These are phyloP conservation scores for Lasioglossum albipes DNA, from an alignment of 1,140 invertebrate genomes.

Conservation along the genomic window DNA sequence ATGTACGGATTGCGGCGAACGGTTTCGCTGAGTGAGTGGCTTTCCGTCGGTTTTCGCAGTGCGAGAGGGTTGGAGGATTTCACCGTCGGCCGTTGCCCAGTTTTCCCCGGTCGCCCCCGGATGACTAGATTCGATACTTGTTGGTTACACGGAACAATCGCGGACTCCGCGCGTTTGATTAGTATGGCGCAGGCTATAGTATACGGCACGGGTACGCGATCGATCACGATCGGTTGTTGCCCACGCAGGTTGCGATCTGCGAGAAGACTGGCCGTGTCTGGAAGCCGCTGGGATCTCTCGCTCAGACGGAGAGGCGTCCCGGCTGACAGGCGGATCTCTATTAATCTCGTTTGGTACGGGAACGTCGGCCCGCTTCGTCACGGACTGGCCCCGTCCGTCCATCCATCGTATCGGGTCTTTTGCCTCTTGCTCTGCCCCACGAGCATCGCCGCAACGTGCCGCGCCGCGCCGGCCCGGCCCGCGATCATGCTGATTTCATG, in stretches of 20 bases:
- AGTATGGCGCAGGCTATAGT: background rate
- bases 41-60: too few species aligned
- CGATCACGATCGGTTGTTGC: slow-evolving; percentile 61
- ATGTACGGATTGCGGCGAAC: background rate
- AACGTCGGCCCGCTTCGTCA: slow-evolving; percentile 50
- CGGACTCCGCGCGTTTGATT: slow-evolving; percentile 5
- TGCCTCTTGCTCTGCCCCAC: slow-evolving; percentile 31
- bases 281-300: slow-evolving; percentile 47
- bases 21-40: too few species aligned
- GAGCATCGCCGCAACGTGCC: slow-evolving; percentile 13
- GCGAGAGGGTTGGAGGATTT: background rate
- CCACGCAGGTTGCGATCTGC: slow-evolving; percentile 70
- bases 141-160: slow-evolving; percentile 25
- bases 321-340: slow-evolving; percentile 65
- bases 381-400: slow-evolving; percentile 40
- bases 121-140: slow-evolving; percentile 28
- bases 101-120: background rate
- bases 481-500: slow-evolving; percentile 21
- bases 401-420: slow-evolving; percentile 34
- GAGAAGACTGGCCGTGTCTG: slow-evolving; percentile 62
- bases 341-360: slow-evolving; percentile 64
- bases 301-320: slow-evolving; percentile 54
- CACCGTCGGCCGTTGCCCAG: slow-evolving; percentile 2
- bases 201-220: slow-evolving; percentile 38
- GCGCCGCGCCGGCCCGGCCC: background rate